Conservation (phyloP, 1,140 invertebrate species). For the Calephelis nemesis region DNA sequence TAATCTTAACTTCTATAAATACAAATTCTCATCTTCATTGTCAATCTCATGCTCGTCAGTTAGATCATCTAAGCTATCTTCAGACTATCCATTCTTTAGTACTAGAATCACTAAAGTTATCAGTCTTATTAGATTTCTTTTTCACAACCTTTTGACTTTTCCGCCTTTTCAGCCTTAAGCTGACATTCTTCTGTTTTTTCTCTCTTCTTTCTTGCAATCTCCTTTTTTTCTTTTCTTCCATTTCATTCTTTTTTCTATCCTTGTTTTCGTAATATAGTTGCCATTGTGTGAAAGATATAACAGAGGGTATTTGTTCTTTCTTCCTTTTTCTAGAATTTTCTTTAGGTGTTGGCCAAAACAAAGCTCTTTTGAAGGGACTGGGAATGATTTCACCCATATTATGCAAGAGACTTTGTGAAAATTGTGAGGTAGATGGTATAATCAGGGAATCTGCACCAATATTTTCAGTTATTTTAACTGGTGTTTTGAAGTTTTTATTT, state of each 20-base stretch:
- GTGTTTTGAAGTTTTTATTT: slow-evolving; percentile 1
- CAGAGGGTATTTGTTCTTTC: slow-evolving; percentile 6
- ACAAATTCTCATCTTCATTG: no score
- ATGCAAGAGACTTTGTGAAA: slow-evolving; percentile 1
- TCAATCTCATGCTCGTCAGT: no score
- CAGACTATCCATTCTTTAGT: no score
- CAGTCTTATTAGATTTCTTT: no score
- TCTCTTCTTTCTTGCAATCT: slow-evolving; percentile 2
- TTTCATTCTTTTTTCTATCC: slow-evolving; percentile 4
- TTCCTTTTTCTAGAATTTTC: slow-evolving; percentile 2
- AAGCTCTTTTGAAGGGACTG: slow-evolving; percentile 11
- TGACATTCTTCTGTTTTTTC: background rate
- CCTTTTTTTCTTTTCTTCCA: background rate
- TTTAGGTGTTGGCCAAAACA: slow-evolving; percentile 18
- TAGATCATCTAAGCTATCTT: no score
- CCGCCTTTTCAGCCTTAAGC: no score
- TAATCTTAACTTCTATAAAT: background rate
- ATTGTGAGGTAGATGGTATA: background rate
- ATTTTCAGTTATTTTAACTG: background rate
- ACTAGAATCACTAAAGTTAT: no score
- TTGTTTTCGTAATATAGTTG: slow-evolving; percentile 10
- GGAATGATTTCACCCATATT: slow-evolving; percentile 13
- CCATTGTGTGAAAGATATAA: slow-evolving; percentile 2
- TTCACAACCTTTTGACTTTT: no score
- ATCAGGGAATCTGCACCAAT: background rate